phyloP scores from a whole-genome alignment of 2,113 vertebrate species.

The Accipiter virgatus region DNA sequence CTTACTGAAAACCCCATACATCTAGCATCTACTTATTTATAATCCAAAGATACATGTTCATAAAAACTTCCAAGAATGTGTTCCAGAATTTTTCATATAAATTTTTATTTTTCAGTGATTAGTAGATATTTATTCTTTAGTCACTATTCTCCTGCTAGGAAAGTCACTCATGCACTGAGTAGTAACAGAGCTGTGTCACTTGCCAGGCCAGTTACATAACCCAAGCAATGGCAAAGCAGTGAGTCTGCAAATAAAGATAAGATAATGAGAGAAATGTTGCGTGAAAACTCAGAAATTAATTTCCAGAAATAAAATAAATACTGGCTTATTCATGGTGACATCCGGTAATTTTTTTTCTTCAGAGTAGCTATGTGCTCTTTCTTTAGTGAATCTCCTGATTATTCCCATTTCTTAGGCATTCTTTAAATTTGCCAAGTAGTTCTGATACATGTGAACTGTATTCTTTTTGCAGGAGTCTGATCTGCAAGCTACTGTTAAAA shows the following conservation, averaged over 20 bases:
- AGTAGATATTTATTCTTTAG: neutral
- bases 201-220: neutral
- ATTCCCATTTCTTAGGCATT: neutral
- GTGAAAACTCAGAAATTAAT: neutral
- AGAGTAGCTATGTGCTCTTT: neutral
- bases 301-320: neutral
- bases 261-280: neutral
- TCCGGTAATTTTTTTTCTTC: neutral
- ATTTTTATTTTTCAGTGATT: neutral
- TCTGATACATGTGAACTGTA: neutral
- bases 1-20: accelerated
- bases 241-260: neutral
- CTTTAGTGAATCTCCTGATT: neutral
- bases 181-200: neutral
- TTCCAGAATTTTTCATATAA: neutral
- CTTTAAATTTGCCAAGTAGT: neutral
- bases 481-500: neutral
- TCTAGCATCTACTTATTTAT: neutral
- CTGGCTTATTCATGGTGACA: neutral
- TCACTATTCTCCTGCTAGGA: neutral
- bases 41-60: neutral
- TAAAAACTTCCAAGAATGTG: neutral
- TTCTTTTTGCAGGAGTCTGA: neutral
- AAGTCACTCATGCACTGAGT: neutral
- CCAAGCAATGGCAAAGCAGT: neutral